These are phyloP conservation scores for Temnothorax ravouxi DNA, from an alignment of 2,888 invertebrate species.

Conservation along the genomic window DNA sequence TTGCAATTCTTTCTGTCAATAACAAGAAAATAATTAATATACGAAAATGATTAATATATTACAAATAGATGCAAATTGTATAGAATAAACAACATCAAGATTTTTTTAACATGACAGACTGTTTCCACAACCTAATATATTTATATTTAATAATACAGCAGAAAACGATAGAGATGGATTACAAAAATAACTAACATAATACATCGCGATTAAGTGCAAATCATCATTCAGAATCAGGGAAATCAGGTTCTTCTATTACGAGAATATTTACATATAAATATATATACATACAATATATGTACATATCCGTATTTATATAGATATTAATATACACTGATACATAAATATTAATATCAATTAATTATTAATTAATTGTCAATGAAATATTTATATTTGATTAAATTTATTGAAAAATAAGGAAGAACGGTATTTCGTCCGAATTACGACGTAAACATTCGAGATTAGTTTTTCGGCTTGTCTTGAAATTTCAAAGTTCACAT, in stretches of 20 bases:
- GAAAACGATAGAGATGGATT: not conserved
- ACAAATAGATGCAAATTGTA: not conserved
- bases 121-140: not conserved
- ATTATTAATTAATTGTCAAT: not conserved
- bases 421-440: not conserved
- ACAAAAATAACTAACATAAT: not conserved
- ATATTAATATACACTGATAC: not conserved
- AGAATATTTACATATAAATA: not conserved
- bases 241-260: not conserved
- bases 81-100: not conserved
- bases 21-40: not conserved
- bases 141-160: not conserved
- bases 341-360: not conserved
- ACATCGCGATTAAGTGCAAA: not conserved
- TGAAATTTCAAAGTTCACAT: not conserved
- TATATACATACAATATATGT: too few species aligned
- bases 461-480: not conserved
- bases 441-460: not conserved
- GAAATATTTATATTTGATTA: not conserved
- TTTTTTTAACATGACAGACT: not conserved
- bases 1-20: not conserved
- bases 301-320: not conserved
- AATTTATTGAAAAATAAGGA: not conserved
- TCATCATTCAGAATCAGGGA: not conserved
- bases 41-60: not conserved